Evolutionary conservation across 2,888 invertebrate genomes (phyloP).

Genomic region (Ormyrus nitidulus): DNA sequence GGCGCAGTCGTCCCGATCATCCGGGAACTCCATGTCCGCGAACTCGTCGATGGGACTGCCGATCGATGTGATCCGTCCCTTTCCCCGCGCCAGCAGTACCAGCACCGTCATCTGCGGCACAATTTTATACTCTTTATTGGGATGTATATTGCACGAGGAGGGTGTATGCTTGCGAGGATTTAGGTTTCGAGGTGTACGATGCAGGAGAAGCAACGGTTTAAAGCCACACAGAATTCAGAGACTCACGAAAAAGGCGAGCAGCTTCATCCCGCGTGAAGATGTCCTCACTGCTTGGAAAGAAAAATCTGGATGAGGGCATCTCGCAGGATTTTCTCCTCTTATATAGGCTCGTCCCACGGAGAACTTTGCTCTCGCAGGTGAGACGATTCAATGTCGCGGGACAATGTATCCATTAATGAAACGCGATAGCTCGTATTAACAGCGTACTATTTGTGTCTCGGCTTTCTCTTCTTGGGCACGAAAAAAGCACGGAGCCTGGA

Average conservation of each 20-base stretch:
- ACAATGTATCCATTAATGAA: slow-evolving; percentile 66
- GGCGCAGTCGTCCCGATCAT: slow-evolving; percentile 44
- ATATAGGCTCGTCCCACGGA: background rate
- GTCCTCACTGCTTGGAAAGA: slow-evolving; percentile 2
- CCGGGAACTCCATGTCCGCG: slow-evolving; percentile 37
- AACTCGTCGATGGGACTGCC: slow-evolving; percentile 51
- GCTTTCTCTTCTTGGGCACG: background rate
- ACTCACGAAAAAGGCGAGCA: slow-evolving; percentile 39
- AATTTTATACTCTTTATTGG: background rate
- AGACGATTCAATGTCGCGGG: slow-evolving; percentile 1
- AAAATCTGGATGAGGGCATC: slow-evolving; percentile 7
- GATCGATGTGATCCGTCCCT: slow-evolving; percentile 36
- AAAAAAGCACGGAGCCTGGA: background rate
- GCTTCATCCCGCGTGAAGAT: slow-evolving; percentile 24
- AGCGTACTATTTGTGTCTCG: slow-evolving; percentile 34
- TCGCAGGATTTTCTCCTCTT: background rate
- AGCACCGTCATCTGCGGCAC: slow-evolving; percentile 40
- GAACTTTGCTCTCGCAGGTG: background rate
- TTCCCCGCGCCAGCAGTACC: slow-evolving; percentile 17
- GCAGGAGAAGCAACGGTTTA: too few relatives aligned
- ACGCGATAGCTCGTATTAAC: slow-evolving; percentile 61
- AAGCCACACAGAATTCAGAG: background rate
- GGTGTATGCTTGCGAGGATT: too few relatives aligned
- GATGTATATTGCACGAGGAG: too few relatives aligned
- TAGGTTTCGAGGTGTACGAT: too few relatives aligned